phyloP scores from a whole-genome alignment of 1,140 invertebrate genomes.

The Platyscapa corneri region DNA sequence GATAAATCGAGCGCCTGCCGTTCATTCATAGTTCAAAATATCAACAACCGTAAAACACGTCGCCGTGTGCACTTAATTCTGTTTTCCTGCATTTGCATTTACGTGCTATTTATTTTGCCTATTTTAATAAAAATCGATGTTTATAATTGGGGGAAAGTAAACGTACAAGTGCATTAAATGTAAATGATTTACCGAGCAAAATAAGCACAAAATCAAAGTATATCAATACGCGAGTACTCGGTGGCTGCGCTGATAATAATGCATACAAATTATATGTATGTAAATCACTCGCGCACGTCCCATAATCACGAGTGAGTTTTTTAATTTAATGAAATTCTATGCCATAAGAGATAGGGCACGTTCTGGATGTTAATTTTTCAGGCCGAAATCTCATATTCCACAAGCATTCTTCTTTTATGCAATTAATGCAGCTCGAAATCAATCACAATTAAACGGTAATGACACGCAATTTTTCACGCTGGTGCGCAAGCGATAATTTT shows the following conservation, averaged over 20 bases:
- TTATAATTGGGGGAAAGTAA: neutral
- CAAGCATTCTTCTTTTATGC: slow-evolving; percentile 2
- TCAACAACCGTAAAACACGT: too few species aligned
- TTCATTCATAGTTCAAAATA: neutral
- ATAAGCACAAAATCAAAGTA: neutral
- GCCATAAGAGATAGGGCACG: neutral
- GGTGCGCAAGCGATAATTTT: neutral
- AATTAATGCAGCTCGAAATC: neutral
- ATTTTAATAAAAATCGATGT: neutral
- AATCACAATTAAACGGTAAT: slow-evolving; percentile 6
- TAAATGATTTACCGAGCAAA: neutral
- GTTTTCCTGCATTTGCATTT: too few species aligned
- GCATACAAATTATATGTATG: neutral
- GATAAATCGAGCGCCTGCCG: neutral
- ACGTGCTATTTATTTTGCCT: neutral
- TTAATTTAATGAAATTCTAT: neutral
- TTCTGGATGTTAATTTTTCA: neutral
- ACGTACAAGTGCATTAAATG: neutral
- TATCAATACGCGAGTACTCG: neutral
- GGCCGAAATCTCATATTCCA: neutral
- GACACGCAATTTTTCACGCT: neutral
- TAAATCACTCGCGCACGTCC: neutral
- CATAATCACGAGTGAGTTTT: neutral
- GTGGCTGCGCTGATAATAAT: neutral
- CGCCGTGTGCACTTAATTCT: too few species aligned